Percentiles rank a stretch among this genome's conserved stretches.
phyloP scores from a whole-genome alignment of 2,797 vertebrate genomes.

The Dicrostonyx torquatus region DNA sequence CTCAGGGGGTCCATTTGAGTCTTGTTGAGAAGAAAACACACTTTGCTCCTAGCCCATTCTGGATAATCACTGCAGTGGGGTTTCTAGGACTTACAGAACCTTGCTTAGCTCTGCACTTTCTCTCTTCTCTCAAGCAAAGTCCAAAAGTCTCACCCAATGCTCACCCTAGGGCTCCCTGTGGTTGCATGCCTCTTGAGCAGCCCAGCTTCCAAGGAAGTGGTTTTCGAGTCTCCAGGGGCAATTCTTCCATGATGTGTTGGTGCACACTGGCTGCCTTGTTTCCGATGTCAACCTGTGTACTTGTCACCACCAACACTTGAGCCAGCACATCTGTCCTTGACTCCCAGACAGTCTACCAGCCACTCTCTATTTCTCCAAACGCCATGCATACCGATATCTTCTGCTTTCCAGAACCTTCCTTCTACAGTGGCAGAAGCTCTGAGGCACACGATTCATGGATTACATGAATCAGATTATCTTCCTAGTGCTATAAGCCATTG shows the following conservation, averaged over 20 bases:
- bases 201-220: neutral
- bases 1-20: neutral
- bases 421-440: neutral
- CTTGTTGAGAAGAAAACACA: neutral
- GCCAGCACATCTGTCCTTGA: too few species aligned
- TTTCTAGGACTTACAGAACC: neutral
- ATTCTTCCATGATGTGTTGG: neutral
- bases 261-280: neutral
- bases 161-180: accelerated
- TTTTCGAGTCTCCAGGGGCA: neutral
- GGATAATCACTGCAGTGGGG: neutral
- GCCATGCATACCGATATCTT: neutral
- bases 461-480: neutral
- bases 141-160: neutral
- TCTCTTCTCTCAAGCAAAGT: neutral
- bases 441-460: neutral
- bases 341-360: neutral
- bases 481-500: neutral
- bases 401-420: neutral
- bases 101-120: neutral
- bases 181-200: neutral
- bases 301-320: neutral
- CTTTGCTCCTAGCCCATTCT: neutral
- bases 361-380: neutral
- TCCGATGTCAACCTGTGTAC: neutral